These are phyloP conservation scores for Teinopalpus imperialis DNA, from an alignment of 2,888 invertebrate genomes.

Conservation along the genomic window DNA sequence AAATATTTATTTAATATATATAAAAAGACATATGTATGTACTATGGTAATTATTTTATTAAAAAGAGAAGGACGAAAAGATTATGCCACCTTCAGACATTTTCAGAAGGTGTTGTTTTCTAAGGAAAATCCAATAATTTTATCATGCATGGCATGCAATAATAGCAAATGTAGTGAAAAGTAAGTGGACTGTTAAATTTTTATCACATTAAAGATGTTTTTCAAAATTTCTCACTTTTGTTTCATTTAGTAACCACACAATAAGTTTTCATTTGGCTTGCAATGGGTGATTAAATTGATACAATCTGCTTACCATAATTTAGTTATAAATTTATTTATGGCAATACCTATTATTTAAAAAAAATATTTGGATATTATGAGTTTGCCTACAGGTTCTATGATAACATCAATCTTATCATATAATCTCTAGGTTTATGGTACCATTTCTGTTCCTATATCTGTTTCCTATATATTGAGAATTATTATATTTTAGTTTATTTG, in stretches of 20 bases:
- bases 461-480: no score
- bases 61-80: no score
- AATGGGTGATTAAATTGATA: slow-evolving; percentile 70
- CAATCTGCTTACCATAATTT: slow-evolving; percentile 69
- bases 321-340: slow-evolving; percentile 34
- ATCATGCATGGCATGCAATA: slow-evolving; percentile 40
- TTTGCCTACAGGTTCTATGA: no score
- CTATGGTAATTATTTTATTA: no score
- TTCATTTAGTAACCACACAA: slow-evolving; percentile 55
- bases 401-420: no score
- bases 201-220: slow-evolving; percentile 67
- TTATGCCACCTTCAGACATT: no score
- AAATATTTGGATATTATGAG: slow-evolving; percentile 13
- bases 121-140: slow-evolving; percentile 29
- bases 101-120: no score
- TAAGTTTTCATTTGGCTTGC: slow-evolving; percentile 36
- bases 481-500: no score
- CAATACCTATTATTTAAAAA: slow-evolving; percentile 29
- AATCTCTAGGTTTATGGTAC: no score
- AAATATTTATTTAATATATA: no score
- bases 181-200: slow-evolving; percentile 78
- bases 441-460: no score
- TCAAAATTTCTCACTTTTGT: slow-evolving; percentile 47
- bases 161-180: slow-evolving; percentile 44
- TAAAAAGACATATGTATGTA: no score